These are phyloP conservation scores for Centropus unirufus DNA, from an alignment of 2,113 vertebrate species.

Conservation along the genomic window DNA sequence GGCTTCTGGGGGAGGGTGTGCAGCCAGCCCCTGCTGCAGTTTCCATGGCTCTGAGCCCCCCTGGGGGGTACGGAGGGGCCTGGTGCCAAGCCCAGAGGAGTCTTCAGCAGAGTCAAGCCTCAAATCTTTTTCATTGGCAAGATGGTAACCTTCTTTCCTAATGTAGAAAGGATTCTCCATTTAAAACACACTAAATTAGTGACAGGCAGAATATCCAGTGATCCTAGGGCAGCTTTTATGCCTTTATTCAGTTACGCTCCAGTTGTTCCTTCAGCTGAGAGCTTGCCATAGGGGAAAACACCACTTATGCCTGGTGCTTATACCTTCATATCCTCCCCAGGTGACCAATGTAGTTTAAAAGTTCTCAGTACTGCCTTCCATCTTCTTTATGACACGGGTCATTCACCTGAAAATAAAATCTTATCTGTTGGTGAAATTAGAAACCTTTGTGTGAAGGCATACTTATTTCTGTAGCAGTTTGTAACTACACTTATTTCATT, in stretches of 20 bases:
- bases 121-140: background rate
- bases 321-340: background rate
- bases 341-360: background rate
- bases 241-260: background rate
- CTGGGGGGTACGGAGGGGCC: background rate
- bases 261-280: slow-evolving; percentile 23
- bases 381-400: background rate
- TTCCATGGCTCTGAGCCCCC: background rate
- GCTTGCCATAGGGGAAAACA: slow-evolving; percentile 45
- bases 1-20: background rate
- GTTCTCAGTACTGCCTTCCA: background rate
- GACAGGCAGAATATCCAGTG: background rate
- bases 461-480: background rate
- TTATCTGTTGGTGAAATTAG: background rate
- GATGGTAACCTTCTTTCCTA: background rate
- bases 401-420: background rate
- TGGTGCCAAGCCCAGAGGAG: background rate
- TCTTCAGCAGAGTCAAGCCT: background rate
- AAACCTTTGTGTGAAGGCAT: background rate
- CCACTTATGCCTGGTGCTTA: background rate
- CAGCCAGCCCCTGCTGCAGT: background rate
- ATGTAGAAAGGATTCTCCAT: background rate
- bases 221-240: slow-evolving; percentile 14
- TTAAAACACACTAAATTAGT: background rate
- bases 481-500: background rate